Evolutionary conservation across 2,888 invertebrate genomes (phyloP).

Genomic region (Agrenia bidenticulata): DNA sequence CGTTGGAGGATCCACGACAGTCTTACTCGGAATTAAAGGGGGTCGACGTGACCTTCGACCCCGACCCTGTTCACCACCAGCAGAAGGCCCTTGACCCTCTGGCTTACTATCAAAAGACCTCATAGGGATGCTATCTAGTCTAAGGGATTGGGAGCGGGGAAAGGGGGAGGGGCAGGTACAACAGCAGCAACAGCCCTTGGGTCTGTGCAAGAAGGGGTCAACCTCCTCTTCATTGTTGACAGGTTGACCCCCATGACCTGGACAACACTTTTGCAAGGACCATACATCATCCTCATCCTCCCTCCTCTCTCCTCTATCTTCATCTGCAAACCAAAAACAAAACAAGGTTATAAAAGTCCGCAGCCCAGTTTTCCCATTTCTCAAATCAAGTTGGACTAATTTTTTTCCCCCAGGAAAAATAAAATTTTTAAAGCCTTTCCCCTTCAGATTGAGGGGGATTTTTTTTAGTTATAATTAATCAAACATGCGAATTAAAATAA

Average conservation of each 20-base stretch:
- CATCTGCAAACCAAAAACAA: conserved; percentile 47
- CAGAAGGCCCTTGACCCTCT: background rate
- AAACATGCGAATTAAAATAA: too few species aligned
- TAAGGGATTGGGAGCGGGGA: conserved; percentile 49
- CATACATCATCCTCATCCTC: conserved; percentile 34
- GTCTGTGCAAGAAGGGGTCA: too few species aligned
- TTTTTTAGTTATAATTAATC: too few species aligned
- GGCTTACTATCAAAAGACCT: conserved; percentile 16
- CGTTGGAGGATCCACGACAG: conserved; percentile 45
- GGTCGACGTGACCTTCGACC: conserved; percentile 34
- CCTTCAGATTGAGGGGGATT: too few species aligned
- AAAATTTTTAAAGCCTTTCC: too few species aligned
- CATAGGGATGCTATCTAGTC: conserved; percentile 48
- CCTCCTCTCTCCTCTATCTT: conserved; percentile 36
- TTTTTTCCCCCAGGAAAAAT: too few species aligned
- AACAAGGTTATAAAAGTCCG: too few species aligned
- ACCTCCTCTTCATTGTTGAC: too few species aligned
- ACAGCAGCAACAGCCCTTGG: conserved; percentile 17
- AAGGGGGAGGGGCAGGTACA: conserved; percentile 39
- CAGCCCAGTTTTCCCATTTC: too few species aligned
- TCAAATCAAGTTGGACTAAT: too few species aligned
- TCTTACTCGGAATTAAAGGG: conserved; percentile 49
- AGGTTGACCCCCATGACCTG: conserved; percentile 10
- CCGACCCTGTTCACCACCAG: conserved; percentile 11
- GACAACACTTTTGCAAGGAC: conserved; percentile 15